Evolutionary conservation across 1,140 invertebrate genomes (phyloP).

Genomic region (Leptinotarsa undecemlineata): DNA sequence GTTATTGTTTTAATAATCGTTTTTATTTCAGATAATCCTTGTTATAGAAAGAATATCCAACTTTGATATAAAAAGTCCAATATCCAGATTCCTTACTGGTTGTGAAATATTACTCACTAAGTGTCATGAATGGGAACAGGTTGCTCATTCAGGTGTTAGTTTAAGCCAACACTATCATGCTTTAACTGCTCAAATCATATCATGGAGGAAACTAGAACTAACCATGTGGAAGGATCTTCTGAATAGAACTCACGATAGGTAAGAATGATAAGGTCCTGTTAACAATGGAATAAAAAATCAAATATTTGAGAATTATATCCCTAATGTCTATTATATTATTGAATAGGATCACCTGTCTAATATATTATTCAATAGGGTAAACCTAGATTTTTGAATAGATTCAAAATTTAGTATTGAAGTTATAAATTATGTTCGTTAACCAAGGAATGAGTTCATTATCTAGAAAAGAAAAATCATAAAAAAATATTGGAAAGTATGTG

Average conservation of each 20-base stretch:
- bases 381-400: neutral
- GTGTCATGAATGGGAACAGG: slow-evolving; percentile 88
- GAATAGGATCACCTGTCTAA: too few species aligned
- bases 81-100: slow-evolving; percentile 88
- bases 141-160: slow-evolving; percentile 85
- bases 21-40: slow-evolving; percentile 47
- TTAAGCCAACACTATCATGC: slow-evolving; percentile 70
- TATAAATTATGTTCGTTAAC: too few species aligned
- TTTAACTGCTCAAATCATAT: slow-evolving; percentile 81
- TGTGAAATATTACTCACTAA: slow-evolving; percentile 86
- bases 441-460: too few species aligned
- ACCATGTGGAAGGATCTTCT: slow-evolving; percentile 82
- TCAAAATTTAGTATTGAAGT: too few species aligned
- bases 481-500: neutral
- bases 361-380: neutral
- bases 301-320: neutral
- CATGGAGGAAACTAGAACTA: slow-evolving; percentile 92
- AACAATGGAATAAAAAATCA: neutral
- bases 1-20: too few species aligned
- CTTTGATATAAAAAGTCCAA: slow-evolving; percentile 78
- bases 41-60: slow-evolving; percentile 77
- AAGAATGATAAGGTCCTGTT: neutral
- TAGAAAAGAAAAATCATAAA: too few species aligned
- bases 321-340: too few species aligned
- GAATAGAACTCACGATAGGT: slow-evolving; percentile 62